Percentiles rank a stretch among this genome's conserved stretches.
These are phyloP conservation scores for Bathynomus jamesi DNA, from an alignment of 1,140 invertebrate genomes.

Conservation along the genomic window DNA sequence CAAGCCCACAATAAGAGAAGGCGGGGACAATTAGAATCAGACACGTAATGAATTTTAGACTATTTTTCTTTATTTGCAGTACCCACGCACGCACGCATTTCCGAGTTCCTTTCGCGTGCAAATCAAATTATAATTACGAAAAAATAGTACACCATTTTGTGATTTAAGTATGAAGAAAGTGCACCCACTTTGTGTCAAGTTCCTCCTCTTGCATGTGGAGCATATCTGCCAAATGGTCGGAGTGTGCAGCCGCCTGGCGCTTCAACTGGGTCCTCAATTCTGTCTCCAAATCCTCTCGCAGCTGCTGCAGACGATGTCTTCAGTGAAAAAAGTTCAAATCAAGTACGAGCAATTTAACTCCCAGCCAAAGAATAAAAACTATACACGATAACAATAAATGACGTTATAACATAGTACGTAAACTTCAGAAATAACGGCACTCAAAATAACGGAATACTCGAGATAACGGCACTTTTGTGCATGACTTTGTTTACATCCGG, in stretches of 20 bases:
- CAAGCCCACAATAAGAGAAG: no score
- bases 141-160: neutral
- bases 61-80: neutral
- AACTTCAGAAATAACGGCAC: no score
- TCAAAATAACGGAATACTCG: no score
- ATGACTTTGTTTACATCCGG: no score
- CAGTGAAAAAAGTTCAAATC: neutral
- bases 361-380: no score
- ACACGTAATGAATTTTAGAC: no score
- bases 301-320: conserved; percentile 44
- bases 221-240: conserved; percentile 64
- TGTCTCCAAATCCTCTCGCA: conserved; percentile 58
- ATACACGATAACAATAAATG: no score
- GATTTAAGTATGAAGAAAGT: conserved; percentile 50
- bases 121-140: neutral
- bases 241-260: conserved; percentile 69
- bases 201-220: conserved; percentile 62
- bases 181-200: conserved; percentile 62
- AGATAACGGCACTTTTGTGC: no score
- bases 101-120: neutral
- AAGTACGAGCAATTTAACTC: no score
- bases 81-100: neutral
- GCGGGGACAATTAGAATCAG: no score
- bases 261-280: conserved; percentile 68
- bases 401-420: no score